phyloP scores from a whole-genome alignment of 2,888 invertebrate species.

The Zootermopsis nevadensis region DNA sequence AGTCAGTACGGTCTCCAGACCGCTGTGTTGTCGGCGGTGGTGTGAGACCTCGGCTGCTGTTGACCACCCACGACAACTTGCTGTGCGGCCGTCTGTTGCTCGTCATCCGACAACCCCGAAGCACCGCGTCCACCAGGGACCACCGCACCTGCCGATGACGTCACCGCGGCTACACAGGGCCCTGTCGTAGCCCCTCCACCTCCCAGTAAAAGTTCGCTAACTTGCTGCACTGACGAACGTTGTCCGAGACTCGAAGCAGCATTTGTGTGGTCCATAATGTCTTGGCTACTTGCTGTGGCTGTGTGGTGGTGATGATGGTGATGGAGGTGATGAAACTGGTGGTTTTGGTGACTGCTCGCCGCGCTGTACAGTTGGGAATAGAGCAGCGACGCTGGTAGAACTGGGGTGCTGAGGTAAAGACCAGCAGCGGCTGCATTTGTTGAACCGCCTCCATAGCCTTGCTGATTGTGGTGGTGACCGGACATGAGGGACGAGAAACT shows the following conservation, averaged over 20 bases:
- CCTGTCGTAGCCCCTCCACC: slow-evolving; percentile 41
- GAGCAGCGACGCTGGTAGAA: slow-evolving; percentile 82
- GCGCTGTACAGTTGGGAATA: slow-evolving; percentile 88
- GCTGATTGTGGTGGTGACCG: slow-evolving; percentile 65
- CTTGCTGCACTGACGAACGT: slow-evolving; percentile 43
- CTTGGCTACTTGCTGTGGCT: slow-evolving; percentile 38
- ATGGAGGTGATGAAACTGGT: slow-evolving; percentile 52
- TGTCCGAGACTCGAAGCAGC: slow-evolving; percentile 14
- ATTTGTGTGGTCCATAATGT: slow-evolving; percentile 52
- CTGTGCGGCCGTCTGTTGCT: slow-evolving; percentile 48
- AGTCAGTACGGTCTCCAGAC: slow-evolving; percentile 53
- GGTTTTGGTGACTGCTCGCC: slow-evolving; percentile 64
- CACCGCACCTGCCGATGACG: slow-evolving; percentile 43
- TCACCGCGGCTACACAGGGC: slow-evolving; percentile 47
- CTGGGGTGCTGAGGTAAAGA: slow-evolving; percentile 64
- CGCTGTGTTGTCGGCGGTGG: slow-evolving; percentile 49
- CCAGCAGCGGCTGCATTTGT: slow-evolving; percentile 50
- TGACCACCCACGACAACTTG: slow-evolving; percentile 33
- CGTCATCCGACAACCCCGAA: slow-evolving; percentile 49
- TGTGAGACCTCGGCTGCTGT: slow-evolving; percentile 48
- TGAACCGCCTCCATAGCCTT: slow-evolving; percentile 62
- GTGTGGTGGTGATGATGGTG: slow-evolving; percentile 51
- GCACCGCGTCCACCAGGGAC: slow-evolving; percentile 38
- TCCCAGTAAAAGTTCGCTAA: slow-evolving; percentile 49
- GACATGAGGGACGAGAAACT: slow-evolving; percentile 74